Base-by-base conservation (phyloP, 37 sponge, comb jelly and placozoan genomes). In the Agelas oroides region DNA sequence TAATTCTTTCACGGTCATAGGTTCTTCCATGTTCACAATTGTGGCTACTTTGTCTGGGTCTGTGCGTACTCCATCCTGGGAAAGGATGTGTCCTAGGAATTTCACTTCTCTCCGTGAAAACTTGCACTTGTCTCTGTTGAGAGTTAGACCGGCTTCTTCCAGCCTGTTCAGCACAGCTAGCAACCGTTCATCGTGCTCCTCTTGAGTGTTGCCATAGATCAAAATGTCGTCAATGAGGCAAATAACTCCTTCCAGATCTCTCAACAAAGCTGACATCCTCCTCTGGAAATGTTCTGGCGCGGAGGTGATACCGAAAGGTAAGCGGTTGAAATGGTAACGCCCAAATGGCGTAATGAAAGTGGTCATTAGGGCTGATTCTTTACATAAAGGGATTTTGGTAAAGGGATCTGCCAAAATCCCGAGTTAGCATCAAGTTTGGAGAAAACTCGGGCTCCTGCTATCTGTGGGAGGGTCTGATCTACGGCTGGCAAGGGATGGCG, bases 361-460 rank as follows among this genome's bases (percentile, higher is more conserved):
- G 59, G 88, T 80, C 12, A 87, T 75, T n/a, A 56, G 33, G 0
- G 38, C 38, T 63, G 82, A 74, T 33, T 65, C 40, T 25, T 71
- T 37, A n/a, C n/a, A n/a, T n/a, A n/a, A n/a, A n/a, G n/a, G n/a
- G n/a, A n/a, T n/a, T n/a, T 25, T 71, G 46, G 34, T 12, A 88
- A 62, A n/a, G 75, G 76, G 18, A 81, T 65, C 35, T 88, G 82
- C 88, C 88, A 88, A 36, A 80, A 88, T 13, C 88, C 82, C 1
- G 73, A 72, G 59, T 79, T 77, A 52, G 79, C 71, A 53, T 86
- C 87, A 1, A 86, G 72, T 64, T 86, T 86, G 1, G 87, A 78
- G 59, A 78, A 78, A 5, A 78, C 79, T 52, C 63, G 61, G 1
- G 57, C 70, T 35, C 81, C 81, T 30, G 54, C 70, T 11, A 87